A percentile compares a stretch with the other conserved stretches of the same genome.
phyloP scores from a whole-genome alignment of 2,888 invertebrate genomes.

The Lasioglossum figueresi region DNA sequence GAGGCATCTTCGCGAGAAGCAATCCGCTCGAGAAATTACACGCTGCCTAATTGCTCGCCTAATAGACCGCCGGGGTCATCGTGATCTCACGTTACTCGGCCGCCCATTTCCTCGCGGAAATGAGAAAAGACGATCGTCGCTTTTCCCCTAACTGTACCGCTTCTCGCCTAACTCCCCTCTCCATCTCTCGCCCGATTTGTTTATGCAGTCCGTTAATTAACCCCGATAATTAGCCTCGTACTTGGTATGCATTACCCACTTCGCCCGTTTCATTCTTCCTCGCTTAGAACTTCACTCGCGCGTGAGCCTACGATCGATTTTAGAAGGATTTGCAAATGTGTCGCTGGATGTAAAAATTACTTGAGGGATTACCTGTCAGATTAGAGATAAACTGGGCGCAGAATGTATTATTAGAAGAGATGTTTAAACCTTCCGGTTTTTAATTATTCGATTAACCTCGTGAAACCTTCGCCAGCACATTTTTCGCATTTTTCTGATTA shows the following conservation, averaged over 20 bases:
- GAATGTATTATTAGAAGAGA: too few species aligned
- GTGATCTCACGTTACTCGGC: constrained; percentile 62
- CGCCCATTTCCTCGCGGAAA: constrained; percentile 63
- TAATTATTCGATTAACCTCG: too few species aligned
- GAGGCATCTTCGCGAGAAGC: neutral
- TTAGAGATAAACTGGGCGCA: too few species aligned
- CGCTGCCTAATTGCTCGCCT: constrained; percentile 61
- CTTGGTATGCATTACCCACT: constrained; percentile 21
- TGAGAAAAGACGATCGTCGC: constrained; percentile 42
- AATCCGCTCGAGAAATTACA: constrained; percentile 52
- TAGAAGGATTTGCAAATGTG: neutral
- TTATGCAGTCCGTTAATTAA: constrained; percentile 61
- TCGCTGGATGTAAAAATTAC: neutral
- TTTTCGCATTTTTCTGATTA: neutral
- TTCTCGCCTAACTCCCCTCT: constrained; percentile 16
- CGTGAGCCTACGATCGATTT: neutral
- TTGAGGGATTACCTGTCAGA: neutral
- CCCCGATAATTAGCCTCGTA: constrained; percentile 58
- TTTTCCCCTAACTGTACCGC: constrained; percentile 34
- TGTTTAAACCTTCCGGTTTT: too few species aligned
- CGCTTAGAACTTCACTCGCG: neutral
- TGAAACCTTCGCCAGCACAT: too few species aligned
- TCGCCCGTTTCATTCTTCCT: neutral
- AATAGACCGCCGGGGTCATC: constrained; percentile 55
- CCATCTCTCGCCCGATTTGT: constrained; percentile 31